Evolutionary conservation across 2,888 invertebrate genomes (phyloP).

Genomic region (Loripinus fragilis): DNA sequence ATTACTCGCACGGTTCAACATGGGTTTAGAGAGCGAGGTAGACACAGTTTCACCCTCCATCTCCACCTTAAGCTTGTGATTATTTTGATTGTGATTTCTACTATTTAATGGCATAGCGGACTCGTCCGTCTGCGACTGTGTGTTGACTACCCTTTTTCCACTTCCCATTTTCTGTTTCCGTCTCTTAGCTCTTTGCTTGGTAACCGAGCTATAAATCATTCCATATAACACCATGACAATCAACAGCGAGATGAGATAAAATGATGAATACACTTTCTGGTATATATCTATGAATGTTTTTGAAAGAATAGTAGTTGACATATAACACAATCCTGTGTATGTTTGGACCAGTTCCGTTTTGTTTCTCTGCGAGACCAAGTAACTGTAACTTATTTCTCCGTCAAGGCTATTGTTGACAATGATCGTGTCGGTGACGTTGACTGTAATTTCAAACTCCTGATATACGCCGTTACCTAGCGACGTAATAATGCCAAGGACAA

Average conservation of each 20-base stretch:
- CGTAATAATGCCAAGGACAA: constrained; percentile 73
- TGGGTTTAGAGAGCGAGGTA: constrained; percentile 20
- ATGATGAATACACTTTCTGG: constrained; percentile 78
- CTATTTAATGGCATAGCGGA: constrained; percentile 45
- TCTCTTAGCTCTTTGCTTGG: constrained; percentile 61
- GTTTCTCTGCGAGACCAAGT: neutral
- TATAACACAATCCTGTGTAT: constrained; percentile 71
- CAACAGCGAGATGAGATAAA: constrained; percentile 79
- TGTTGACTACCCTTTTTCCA: constrained; percentile 47
- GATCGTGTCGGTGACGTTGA: neutral
- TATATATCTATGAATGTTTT: constrained; percentile 68
- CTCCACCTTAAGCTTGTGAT: constrained; percentile 36
- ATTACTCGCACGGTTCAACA: constrained; percentile 53
- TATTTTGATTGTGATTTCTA: constrained; percentile 8
- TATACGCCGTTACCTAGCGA: constrained; percentile 57
- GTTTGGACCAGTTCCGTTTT: neutral
- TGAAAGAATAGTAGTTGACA: constrained; percentile 65
- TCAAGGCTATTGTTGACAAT: neutral
- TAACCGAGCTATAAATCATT: constrained; percentile 78
- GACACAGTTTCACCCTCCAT: constrained; percentile 47
- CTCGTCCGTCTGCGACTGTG: constrained; percentile 59
- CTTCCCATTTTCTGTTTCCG: constrained; percentile 52
- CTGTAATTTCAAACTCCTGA: neutral
- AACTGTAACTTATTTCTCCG: neutral
- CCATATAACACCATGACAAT: constrained; percentile 80